Percentiles rank a stretch among this genome's conserved stretches.
Conservation (phyloP, 2,797 vertebrate genomes). For the Channallabes apus region DNA sequence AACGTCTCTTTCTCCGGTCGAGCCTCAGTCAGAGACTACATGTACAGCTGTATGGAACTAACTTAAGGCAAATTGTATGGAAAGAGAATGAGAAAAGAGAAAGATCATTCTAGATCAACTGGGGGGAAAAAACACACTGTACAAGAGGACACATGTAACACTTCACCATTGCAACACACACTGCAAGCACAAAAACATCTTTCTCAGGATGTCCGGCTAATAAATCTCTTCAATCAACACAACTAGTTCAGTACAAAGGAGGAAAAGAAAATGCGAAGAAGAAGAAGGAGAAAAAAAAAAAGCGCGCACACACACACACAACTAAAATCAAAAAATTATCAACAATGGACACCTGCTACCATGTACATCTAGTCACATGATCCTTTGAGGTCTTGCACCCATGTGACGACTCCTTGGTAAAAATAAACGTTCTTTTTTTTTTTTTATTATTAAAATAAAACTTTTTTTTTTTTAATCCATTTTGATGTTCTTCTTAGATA, state of each 20-base stretch:
- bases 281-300: neutral
- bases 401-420: conserved; percentile 86
- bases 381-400: conserved; percentile 79
- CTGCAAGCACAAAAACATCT: conserved; percentile 85
- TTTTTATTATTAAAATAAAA: conserved; percentile 93
- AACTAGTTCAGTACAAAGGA: conserved; percentile 76
- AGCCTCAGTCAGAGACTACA: conserved; percentile 79
- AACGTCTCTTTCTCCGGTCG: conserved; percentile 80
- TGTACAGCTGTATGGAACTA: conserved; percentile 88
- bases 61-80: conserved; percentile 94
- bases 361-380: conserved; percentile 85
- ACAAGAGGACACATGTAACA: conserved; percentile 85
- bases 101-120: conserved; percentile 82
- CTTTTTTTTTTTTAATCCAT: conserved; percentile 72
- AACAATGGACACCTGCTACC: conserved; percentile 83
- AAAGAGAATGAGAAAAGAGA: conserved; percentile 70
- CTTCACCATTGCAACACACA: conserved; percentile 91
- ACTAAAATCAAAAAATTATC: conserved; percentile 75
- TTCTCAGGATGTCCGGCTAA: conserved; percentile 74
- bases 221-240: conserved; percentile 70
- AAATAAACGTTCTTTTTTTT: conserved; percentile 78
- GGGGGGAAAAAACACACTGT: conserved; percentile 76
- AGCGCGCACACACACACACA: conserved; percentile 32
- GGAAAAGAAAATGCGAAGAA: conserved; percentile 62
- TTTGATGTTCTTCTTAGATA: conserved; percentile 81